Conservation (phyloP, 2,888 invertebrate species). For the Bombyx huttoni region DNA sequence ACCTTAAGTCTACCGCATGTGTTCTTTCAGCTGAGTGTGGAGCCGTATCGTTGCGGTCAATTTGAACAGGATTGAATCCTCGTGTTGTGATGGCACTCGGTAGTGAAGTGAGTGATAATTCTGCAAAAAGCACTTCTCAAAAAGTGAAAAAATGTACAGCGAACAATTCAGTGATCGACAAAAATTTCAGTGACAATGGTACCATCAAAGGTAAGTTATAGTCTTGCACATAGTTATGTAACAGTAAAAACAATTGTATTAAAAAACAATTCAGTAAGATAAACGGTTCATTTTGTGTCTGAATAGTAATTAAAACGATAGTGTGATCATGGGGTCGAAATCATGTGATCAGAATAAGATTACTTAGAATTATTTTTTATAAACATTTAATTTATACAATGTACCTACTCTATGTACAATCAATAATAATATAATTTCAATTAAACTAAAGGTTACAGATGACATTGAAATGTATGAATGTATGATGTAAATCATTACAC, state of each 20-base stretch:
- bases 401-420: background rate
- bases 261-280: constrained; percentile 13
- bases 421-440: background rate
- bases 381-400: background rate
- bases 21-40: constrained; percentile 67
- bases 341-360: background rate
- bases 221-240: constrained; percentile 67
- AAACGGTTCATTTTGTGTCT: background rate
- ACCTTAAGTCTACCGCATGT: constrained; percentile 67
- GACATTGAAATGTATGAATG: background rate
- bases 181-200: constrained; percentile 51
- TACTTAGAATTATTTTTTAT: background rate
- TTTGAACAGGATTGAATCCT: constrained; percentile 63
- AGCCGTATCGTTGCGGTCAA: constrained; percentile 64
- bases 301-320: background rate
- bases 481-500: constrained; percentile 33
- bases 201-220: constrained; percentile 58
- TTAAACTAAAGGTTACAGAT: background rate
- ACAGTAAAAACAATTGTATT: constrained; percentile 40
- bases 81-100: constrained; percentile 74
- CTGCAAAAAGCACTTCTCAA: constrained; percentile 54
- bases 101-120: constrained; percentile 72
- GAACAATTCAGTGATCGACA: constrained; percentile 51
- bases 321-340: background rate
- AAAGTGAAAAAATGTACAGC: constrained; percentile 68